A percentile compares a stretch with the other conserved stretches of the same genome.
Evolutionary conservation across 1,140 invertebrate species (phyloP).

Genomic region (Drosophila erecta): DNA sequence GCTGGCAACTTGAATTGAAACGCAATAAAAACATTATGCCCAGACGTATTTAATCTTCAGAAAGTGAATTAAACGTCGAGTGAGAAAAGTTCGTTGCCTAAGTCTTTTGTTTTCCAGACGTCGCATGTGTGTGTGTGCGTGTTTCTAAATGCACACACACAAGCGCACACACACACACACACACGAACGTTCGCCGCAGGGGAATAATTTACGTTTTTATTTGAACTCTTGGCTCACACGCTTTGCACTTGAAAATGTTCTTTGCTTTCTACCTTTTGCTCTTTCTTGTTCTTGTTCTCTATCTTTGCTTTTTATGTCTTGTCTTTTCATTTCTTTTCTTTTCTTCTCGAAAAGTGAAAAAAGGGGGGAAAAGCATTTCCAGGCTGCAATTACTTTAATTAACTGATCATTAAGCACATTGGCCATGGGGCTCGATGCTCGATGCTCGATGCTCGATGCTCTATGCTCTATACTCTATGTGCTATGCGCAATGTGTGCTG

Average conservation of each 20-base stretch:
- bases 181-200: background rate
- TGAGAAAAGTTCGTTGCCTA: constrained; percentile 73
- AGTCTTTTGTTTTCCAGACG: constrained; percentile 71
- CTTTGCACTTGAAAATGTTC: constrained; percentile 75
- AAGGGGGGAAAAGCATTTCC: constrained; percentile 32
- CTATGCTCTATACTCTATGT: constrained; percentile 1
- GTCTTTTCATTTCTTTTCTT: constrained; percentile 47
- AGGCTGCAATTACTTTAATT: constrained; percentile 79
- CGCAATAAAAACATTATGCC: background rate
- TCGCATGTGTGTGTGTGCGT: constrained; percentile 16
- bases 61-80: constrained; percentile 31
- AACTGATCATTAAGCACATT: constrained; percentile 78
- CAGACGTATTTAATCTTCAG: constrained; percentile 5
- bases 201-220: constrained; percentile 61
- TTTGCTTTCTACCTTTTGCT: constrained; percentile 29
- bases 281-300: constrained; percentile 29
- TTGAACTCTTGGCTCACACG: constrained; percentile 72
- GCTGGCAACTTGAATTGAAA: background rate
- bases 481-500: constrained; percentile 21
- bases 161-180: background rate
- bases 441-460: constrained; percentile 6
- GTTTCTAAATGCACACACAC: constrained; percentile 23
- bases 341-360: constrained; percentile 26
- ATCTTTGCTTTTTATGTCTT: constrained; percentile 12
- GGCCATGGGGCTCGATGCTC: constrained; percentile 15